Percentiles rank a stretch among this genome's conserved stretches.
These are phyloP conservation scores for Acromyrmex echinatior DNA, from an alignment of 1,140 invertebrate species.

Conservation along the genomic window DNA sequence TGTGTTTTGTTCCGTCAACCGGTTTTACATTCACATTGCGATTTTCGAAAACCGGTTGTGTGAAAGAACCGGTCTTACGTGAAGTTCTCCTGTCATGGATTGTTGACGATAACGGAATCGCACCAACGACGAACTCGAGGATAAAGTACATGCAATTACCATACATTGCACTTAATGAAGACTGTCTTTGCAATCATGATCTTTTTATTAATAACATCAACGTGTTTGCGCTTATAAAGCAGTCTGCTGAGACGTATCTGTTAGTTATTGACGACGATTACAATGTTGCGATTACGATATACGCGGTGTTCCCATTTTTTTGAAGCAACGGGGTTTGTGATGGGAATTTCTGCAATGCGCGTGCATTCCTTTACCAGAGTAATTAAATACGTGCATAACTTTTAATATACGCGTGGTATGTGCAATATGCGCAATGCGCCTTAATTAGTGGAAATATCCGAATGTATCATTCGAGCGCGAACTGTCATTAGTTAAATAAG, in stretches of 20 bases:
- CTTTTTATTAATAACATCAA: background rate
- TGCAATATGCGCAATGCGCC: background rate
- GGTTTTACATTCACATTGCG: background rate
- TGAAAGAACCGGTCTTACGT: constrained; percentile 31
- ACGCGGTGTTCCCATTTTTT: background rate
- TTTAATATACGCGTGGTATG: background rate
- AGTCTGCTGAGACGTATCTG: background rate
- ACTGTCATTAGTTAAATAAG: constrained; percentile 19
- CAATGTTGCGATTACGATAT: background rate
- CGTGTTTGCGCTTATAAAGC: background rate
- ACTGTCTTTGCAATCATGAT: background rate
- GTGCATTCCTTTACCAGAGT: background rate
- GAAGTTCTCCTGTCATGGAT: background rate
- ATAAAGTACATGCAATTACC: constrained; percentile 24
- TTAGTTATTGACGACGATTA: constrained; percentile 16
- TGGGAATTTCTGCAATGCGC: background rate
- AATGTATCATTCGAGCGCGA: constrained; percentile 31
- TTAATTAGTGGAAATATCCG: constrained; percentile 31
- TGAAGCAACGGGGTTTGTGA: background rate
- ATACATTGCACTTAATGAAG: constrained; percentile 7
- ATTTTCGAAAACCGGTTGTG: constrained; percentile 48
- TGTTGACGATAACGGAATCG: constrained; percentile 53
- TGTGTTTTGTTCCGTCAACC: constrained; percentile 40
- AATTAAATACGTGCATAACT: background rate
- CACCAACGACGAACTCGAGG: background rate